Evolutionary conservation across 1,140 invertebrate genomes (phyloP), one percentile per base, ranked within the genome.

Genomic region (Hyposmocoma kahamanoa): DNA sequence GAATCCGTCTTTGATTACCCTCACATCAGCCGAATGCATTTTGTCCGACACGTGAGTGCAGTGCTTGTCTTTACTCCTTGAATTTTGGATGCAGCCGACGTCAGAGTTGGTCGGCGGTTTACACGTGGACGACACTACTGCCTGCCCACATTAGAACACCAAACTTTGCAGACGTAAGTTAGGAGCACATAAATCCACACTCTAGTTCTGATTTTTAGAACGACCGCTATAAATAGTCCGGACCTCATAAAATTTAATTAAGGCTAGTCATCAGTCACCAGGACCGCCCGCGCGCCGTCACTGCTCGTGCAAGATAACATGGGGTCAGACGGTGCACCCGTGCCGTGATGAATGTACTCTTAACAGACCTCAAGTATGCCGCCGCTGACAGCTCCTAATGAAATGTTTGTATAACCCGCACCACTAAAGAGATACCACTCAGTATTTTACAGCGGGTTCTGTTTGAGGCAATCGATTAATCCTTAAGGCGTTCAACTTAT

Each of bases 171-270:
- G 32, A 36, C 32, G 18, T 15, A 8, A 36, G 11, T 26, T 26
- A 26, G 24, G 5, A 26, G 24, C 11, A 36, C 15, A 17, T 36
- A 36, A 15, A 36, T 10, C 32, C 18, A 8, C n/a, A n/a, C n/a
- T n/a, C n/a, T n/a, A n/a, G n/a, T n/a, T n/a, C n/a, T n/a, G n/a
- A n/a, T n/a, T n/a, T n/a, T n/a, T n/a, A n/a, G n/a, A n/a, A n/a
- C n/a, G n/a, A n/a, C 18, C 18, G 32, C 11, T 34, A 19, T 41
- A 50, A 55, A 47, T 59, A 59, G 56, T 59, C 47, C 47, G 51
- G 45, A 50, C 47, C 48, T 70, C 72, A 77, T 82, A 77, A 83
- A 83, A 83, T 83, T 80, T 82, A 83, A 85, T 84, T 84, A 81
- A 81, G 60, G 59, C 53, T 22, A 65, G 75, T 83, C 79, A 84